phyloP scores from a whole-genome alignment of 2,797 vertebrate species.

The Dendrocincla tyrannina region DNA sequence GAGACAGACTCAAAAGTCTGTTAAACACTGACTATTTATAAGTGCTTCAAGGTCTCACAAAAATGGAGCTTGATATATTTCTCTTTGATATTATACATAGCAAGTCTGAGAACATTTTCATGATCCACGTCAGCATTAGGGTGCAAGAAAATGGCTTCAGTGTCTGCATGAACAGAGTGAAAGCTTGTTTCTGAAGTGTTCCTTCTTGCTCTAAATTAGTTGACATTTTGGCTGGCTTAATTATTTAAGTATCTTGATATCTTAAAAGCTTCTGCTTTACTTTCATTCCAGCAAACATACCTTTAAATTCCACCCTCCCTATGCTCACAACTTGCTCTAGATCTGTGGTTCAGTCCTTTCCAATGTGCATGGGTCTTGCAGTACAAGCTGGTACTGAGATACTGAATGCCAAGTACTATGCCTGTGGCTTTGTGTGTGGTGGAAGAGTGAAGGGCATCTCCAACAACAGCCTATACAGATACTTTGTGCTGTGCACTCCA shows the following conservation, averaged over 20 bases:
- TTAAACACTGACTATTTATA: neutral
- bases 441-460: neutral
- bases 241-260: neutral
- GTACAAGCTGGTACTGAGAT: neutral
- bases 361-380: accelerated
- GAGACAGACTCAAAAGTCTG: neutral
- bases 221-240: neutral
- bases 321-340: neutral
- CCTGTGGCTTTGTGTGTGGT: neutral
- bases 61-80: neutral
- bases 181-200: neutral
- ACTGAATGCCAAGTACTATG: neutral
- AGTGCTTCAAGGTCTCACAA: neutral
- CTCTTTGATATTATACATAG: neutral
- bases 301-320: neutral
- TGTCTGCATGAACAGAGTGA: neutral
- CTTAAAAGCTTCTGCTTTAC: neutral
- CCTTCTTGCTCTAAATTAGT: neutral
- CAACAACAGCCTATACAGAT: neutral
- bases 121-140: neutral
- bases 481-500: neutral
- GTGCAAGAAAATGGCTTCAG: neutral
- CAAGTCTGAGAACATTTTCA: neutral
- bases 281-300: neutral
- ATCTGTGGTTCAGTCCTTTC: neutral